phyloP scores from a whole-genome alignment of 2,113 vertebrate genomes.

The Tursiops truncatus region DNA sequence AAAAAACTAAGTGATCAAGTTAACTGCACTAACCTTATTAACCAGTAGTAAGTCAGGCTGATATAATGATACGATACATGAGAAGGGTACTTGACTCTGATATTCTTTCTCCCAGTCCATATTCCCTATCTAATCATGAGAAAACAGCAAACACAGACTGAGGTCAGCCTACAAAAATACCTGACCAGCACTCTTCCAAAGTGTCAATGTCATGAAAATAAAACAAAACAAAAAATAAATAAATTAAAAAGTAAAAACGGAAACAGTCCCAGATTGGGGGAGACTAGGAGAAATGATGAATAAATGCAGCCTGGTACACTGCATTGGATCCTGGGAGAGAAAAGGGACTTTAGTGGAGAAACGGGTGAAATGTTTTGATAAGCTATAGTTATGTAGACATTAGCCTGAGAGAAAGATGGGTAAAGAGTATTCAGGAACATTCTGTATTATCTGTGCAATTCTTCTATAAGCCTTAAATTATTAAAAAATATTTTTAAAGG shows the following conservation, averaged over 20 bases:
- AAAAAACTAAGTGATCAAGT: neutral
- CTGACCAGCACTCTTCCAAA: neutral
- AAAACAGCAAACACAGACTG: neutral
- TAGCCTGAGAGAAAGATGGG: neutral
- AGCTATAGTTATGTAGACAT: neutral
- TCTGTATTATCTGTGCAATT: neutral
- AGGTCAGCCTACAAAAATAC: neutral
- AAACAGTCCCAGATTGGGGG: neutral
- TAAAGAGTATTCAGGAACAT: neutral
- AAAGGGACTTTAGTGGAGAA: neutral
- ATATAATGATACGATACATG: neutral
- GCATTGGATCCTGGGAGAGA: neutral
- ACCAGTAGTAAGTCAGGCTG: too few relatives aligned
- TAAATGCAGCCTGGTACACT: neutral
- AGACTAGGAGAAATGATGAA: neutral
- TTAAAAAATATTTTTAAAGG: neutral
- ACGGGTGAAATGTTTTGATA: neutral
- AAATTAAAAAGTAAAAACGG: neutral
- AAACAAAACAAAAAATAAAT: neutral
- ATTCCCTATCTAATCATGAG: neutral
- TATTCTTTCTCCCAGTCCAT: neutral
- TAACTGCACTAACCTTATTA: neutral
- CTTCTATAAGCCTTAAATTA: neutral
- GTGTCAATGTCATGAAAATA: neutral
- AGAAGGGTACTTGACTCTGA: neutral